Percentiles rank a stretch among this genome's conserved stretches.
phyloP scores from a whole-genome alignment of 2,888 invertebrate genomes.

The Cepaea hortensis region DNA sequence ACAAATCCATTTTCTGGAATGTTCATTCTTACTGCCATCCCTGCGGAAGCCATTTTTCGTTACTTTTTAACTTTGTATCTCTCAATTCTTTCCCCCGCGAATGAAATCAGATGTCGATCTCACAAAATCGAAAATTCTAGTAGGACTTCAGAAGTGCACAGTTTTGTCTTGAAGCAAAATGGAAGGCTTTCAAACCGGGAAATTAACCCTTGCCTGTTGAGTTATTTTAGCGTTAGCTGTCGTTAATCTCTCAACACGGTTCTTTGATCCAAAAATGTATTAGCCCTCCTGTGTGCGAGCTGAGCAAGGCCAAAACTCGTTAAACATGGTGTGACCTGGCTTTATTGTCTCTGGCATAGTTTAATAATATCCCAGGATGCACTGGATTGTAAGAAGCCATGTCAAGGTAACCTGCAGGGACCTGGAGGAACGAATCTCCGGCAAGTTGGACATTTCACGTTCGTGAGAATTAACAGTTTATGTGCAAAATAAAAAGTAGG shows the following conservation, averaged over 20 bases:
- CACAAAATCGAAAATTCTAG: background rate
- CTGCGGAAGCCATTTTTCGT: background rate
- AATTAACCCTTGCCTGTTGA: constrained; percentile 29
- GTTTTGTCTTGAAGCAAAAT: constrained; percentile 12
- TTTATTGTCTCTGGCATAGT: background rate
- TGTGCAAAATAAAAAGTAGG: too few relatives aligned
- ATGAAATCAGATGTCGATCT: background rate
- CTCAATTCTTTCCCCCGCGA: background rate
- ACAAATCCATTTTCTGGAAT: too few relatives aligned
- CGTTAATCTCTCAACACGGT: constrained; percentile 5
- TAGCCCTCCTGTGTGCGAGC: background rate
- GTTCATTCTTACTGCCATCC: too few relatives aligned
- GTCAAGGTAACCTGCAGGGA: too few relatives aligned
- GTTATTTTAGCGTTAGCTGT: constrained; percentile 18
- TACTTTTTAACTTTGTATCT: background rate
- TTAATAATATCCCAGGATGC: background rate
- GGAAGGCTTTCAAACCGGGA: constrained; percentile 16
- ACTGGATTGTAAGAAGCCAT: too few relatives aligned
- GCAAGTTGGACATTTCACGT: too few relatives aligned
- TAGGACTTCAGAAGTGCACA: background rate
- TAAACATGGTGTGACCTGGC: background rate
- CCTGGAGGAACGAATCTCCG: too few relatives aligned
- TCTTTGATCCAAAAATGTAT: constrained; percentile 19
- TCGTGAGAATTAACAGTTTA: too few relatives aligned
- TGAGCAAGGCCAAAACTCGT: too few relatives aligned